A percentile compares a stretch with the other conserved stretches of the same genome.
phyloP scores from a whole-genome alignment of 2,797 vertebrate species.

The Gambusia yucatana region DNA sequence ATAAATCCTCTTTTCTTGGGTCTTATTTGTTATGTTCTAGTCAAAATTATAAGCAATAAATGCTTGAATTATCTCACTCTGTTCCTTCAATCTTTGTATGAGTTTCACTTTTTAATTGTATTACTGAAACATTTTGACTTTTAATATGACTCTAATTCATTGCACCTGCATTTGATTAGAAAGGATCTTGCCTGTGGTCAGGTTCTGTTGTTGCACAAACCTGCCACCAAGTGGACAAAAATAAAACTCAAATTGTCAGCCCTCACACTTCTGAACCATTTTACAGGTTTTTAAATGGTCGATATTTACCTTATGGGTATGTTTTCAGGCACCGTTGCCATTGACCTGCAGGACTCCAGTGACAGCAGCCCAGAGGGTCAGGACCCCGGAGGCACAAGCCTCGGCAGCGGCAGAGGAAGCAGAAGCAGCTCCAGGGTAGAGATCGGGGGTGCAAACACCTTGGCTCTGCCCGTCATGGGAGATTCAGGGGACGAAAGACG shows the following conservation, averaged over 20 bases:
- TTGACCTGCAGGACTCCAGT: conserved; percentile 86
- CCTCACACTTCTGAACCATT: background rate
- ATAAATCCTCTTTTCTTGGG: background rate
- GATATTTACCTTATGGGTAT: background rate
- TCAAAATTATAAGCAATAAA: background rate
- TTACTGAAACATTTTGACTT: background rate
- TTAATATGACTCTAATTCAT: background rate
- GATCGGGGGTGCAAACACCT: conserved; percentile 74
- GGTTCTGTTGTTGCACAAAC: conserved; percentile 46
- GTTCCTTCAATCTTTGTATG: background rate
- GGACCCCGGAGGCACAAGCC: conserved; percentile 55
- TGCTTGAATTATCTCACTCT: background rate
- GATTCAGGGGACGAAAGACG: conserved; percentile 78
- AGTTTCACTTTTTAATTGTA: background rate
- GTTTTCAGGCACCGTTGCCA: conserved; percentile 84
- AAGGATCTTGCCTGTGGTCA: conserved; percentile 42
- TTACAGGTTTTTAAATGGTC: background rate
- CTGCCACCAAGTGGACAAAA: conserved; percentile 63
- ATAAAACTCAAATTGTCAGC: conserved; percentile 1
- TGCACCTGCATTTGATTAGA: background rate
- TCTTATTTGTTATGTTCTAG: background rate
- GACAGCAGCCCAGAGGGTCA: conserved; percentile 84
- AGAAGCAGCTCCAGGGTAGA: conserved; percentile 75
- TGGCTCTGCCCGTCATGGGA: conserved; percentile 76
- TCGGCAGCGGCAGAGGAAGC: conserved; percentile 62